Evolutionary conservation across 2,113 vertebrate species (phyloP), one percentile per base, ranked within the genome.

Genomic region (Motacilla tschutschensis): DNA sequence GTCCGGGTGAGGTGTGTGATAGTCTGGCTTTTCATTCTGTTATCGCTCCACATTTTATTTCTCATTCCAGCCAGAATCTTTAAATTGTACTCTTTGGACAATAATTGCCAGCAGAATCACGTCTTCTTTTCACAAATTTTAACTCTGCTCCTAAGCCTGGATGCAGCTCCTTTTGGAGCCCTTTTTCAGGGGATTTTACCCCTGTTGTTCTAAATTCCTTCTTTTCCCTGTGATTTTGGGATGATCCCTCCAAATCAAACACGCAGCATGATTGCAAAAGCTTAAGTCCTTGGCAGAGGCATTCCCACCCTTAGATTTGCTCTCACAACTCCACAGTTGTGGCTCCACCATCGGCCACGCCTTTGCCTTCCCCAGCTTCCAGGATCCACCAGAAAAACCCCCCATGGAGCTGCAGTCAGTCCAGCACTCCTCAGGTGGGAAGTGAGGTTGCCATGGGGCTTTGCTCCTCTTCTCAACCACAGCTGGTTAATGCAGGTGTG

Each of bases 21-120:
- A 88, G 78, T 73, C 67, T 90, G 84, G 17, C 84, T 91, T 90
- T 93, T 92, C 84, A 88, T 79, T 90, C 70, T 54, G 40, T 73
- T 91, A 84, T 77, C 43, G 14, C 67, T 79, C 50, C 47, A 62
- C 75, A 84, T 91, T 84, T 90, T 79, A 84, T 79, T 76, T 86
- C 84, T 86, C 72, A 51, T 79, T 93, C 59, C n/a, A 84, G 55
- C 10, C 19, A 84, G 67, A 70, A 79, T 66, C 67, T 76, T 81
- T 87, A 77, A 87, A 86, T 88, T 76, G 74, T 40, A 70, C 43
- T 82, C n/a, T 76, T 80, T 14, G 47, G 75, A 73, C 87, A 94
- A 76, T 84, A 93, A 90, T 87, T 79, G 28, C 59, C 71, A 86
- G 81, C 2, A 12, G 67, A 87, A 86, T 53, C 14, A 48, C 5